phyloP scores from a whole-genome alignment of 1,140 invertebrate species.

The Musca vetustissima region DNA sequence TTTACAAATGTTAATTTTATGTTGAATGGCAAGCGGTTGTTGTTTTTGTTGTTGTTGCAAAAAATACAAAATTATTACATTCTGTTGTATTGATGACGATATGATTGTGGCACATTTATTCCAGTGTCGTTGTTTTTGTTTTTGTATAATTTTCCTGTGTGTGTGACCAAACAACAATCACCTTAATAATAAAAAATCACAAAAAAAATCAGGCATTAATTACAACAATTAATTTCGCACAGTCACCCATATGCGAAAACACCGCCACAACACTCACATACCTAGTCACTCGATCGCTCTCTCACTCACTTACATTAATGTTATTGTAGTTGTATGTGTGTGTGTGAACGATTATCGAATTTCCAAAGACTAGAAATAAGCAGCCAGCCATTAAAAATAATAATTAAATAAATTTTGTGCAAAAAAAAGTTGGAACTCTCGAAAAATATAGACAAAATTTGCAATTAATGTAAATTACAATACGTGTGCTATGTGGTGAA shows the following conservation, averaged over 20 bases:
- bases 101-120: neutral
- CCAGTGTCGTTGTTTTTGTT: neutral
- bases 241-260: neutral
- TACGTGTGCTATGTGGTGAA: no score
- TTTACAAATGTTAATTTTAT: neutral
- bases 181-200: no score
- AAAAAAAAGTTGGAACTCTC: neutral
- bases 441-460: constrained; percentile 15
- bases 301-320: no score
- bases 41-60: no score
- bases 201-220: constrained; percentile 17
- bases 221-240: constrained; percentile 24
- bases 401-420: constrained; percentile 16
- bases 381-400: neutral
- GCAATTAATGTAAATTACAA: constrained; percentile 20
- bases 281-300: no score
- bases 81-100: no score
- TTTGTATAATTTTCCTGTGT: neutral
- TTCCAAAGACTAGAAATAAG: no score
- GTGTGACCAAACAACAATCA: constrained; percentile 18
- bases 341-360: no score
- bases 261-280: no score
- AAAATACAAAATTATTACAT: no score
- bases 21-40: no score
- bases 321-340: no score